Conservation (phyloP, 2,888 invertebrate species). For the Meteorus cinctellus region DNA sequence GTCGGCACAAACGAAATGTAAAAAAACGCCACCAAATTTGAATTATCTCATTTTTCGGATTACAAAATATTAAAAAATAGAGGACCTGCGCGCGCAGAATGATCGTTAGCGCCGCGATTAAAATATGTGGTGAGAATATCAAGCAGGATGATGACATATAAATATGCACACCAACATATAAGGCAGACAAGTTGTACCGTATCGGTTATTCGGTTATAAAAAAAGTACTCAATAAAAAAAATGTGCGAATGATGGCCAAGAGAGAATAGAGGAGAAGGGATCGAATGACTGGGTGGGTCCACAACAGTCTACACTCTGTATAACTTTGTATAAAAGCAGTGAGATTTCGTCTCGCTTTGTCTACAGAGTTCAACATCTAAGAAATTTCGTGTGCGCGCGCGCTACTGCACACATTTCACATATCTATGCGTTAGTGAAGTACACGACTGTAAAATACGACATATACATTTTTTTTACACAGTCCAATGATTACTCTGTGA, state of each 20-base stretch:
- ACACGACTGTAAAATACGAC: background rate
- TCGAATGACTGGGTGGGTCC: background rate
- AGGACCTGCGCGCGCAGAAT: background rate
- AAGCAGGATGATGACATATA: background rate
- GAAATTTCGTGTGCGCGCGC: background rate
- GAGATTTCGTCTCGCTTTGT: too few relatives aligned
- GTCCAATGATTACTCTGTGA: background rate
- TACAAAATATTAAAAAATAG: background rate
- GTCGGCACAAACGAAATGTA: too few relatives aligned
- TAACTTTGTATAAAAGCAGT: too few relatives aligned
- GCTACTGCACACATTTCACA: background rate
- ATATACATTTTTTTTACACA: background rate
- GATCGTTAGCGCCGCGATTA: background rate
- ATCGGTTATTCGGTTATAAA: background rate
- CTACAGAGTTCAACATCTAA: background rate
- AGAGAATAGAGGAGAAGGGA: background rate
- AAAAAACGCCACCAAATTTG: too few relatives aligned
- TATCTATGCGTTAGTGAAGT: background rate
- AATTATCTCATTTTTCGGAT: background rate
- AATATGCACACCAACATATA: background rate
- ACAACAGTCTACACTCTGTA: background rate
- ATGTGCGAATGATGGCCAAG: background rate
- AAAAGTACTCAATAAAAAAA: background rate
- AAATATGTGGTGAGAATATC: background rate
- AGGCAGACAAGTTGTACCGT: background rate